These are phyloP conservation scores for Pantherophis vulpinus DNA, from an alignment of 2,797 vertebrate genomes.

Conservation along the genomic window DNA sequence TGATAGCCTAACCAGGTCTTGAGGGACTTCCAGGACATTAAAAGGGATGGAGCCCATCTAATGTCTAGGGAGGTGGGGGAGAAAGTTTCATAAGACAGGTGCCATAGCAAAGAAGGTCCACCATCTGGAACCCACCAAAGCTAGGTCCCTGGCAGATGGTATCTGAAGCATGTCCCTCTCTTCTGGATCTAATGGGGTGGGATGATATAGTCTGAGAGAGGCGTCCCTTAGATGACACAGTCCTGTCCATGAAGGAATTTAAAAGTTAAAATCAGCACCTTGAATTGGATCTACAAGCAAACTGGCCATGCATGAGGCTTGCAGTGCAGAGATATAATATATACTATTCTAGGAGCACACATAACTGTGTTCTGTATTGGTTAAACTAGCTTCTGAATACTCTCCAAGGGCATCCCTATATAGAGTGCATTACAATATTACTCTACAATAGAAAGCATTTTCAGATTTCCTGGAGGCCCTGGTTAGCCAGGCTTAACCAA, in stretches of 20 bases:
- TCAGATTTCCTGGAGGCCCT: constrained; percentile 34
- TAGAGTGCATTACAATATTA: neutral
- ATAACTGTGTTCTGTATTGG: neutral
- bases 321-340: neutral
- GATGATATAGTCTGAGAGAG: neutral
- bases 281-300: neutral
- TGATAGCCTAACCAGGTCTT: neutral
- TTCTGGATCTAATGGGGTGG: neutral
- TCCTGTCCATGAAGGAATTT: neutral
- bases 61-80: neutral
- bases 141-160: neutral
- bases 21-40: neutral
- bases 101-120: neutral
- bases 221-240: neutral
- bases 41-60: neutral
- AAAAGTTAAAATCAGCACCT: neutral
- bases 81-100: neutral
- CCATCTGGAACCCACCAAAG: neutral
- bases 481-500: neutral
- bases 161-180: neutral
- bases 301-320: neutral
- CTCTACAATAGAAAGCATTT: constrained; percentile 21
- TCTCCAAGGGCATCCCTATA: neutral
- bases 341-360: neutral
- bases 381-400: neutral